phyloP scores from a whole-genome alignment of 1,140 invertebrate genomes.

The Drosophila bipectinata region DNA sequence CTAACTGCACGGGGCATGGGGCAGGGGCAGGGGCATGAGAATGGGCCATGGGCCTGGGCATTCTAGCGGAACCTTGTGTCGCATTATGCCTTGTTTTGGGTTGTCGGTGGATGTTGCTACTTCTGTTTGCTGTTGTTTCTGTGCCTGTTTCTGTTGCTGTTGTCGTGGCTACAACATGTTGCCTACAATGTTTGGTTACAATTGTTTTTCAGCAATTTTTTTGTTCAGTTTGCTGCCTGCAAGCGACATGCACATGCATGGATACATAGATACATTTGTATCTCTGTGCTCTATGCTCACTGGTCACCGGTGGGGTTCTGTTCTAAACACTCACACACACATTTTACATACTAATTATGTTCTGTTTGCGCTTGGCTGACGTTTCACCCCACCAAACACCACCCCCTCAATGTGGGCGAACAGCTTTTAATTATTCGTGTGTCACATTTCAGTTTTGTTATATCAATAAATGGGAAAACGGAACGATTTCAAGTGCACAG shows the following conservation, averaged over 20 bases:
- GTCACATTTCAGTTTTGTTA: conserved; percentile 49
- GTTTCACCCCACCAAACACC: conserved; percentile 20
- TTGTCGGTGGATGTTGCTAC: conserved; percentile 47
- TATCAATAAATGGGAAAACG: conserved; percentile 57
- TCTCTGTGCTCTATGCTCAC: conserved; percentile 27
- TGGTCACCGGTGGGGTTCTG: not conserved
- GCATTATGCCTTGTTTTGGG: conserved; percentile 71
- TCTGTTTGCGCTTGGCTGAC: conserved; percentile 69
- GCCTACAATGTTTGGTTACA: conserved; percentile 70
- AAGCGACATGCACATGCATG: conserved; percentile 54
- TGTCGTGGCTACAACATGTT: conserved; percentile 73
- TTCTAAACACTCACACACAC: conserved; percentile 5
- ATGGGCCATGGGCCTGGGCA: conserved; percentile 60
- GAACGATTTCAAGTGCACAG: conserved; percentile 47
- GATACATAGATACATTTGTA: conserved; percentile 66
- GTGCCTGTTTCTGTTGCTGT: conserved; percentile 32
- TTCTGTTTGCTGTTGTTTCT: conserved; percentile 19
- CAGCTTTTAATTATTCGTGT: conserved; percentile 64
- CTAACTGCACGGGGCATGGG: conserved; percentile 5
- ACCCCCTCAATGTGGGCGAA: not conserved
- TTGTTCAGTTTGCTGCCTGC: conserved; percentile 27
- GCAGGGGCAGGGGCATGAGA: conserved; percentile 21
- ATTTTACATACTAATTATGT: conserved; percentile 62
- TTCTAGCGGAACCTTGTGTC: conserved; percentile 78
- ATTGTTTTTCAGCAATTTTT: conserved; percentile 55